phyloP scores from a whole-genome alignment of 2,797 vertebrate species.

The Coracias cyanogaster region DNA sequence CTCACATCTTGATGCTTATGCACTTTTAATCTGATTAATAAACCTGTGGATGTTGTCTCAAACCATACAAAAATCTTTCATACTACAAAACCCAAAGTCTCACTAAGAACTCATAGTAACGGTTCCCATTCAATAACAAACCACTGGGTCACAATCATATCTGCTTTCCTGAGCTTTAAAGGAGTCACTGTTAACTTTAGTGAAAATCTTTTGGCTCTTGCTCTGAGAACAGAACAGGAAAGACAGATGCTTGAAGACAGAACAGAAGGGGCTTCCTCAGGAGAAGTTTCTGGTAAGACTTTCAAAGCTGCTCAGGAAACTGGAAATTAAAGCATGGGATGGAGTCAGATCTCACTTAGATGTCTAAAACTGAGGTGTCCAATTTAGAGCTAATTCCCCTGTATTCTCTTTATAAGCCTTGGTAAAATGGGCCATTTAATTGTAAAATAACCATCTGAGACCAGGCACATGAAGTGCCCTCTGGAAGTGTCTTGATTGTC shows the following conservation, averaged over 20 bases:
- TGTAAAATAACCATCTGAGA: not conserved
- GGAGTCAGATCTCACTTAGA: not conserved
- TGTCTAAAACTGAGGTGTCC: not conserved
- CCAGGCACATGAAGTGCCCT: not conserved
- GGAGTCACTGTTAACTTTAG: fast-evolving
- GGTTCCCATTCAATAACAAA: not conserved
- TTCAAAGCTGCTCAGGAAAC: not conserved
- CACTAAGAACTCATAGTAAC: not conserved
- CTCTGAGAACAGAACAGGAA: not conserved
- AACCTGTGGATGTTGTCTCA: not conserved
- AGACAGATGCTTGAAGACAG: not conserved
- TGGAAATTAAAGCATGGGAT: not conserved
- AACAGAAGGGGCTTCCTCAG: not conserved
- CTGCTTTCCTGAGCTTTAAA: not conserved
- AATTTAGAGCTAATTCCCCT: not conserved
- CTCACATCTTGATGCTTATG: not conserved
- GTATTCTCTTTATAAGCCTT: not conserved
- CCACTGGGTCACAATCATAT: not conserved
- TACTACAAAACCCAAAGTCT: not conserved
- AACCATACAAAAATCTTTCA: not conserved
- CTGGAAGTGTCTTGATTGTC: not conserved
- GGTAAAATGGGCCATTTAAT: not conserved
- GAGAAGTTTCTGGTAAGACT: not conserved
- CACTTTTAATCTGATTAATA: not conserved
- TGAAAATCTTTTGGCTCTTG: not conserved